Evolutionary conservation across 2,797 vertebrate species (phyloP).

Genomic region (Cossypha niveicapilla): DNA sequence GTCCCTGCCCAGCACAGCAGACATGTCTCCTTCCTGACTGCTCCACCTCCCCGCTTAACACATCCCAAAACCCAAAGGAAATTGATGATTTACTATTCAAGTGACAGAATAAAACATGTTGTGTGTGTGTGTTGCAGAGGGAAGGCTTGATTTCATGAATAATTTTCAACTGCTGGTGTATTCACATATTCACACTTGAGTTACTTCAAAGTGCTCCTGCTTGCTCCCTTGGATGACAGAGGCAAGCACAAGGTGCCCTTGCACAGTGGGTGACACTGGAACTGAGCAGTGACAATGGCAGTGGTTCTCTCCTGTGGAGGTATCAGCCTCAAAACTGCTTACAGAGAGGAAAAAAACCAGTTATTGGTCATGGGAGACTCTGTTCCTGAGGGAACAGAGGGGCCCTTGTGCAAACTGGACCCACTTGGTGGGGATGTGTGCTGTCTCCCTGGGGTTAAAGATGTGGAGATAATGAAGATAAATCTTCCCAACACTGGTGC

Average conservation of each 20-base stretch:
- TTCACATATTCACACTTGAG: neutral
- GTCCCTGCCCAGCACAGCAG: neutral
- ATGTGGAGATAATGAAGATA: neutral
- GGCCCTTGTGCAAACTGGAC: neutral
- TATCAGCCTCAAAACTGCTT: neutral
- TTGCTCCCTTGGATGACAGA: neutral
- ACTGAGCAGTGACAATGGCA: neutral
- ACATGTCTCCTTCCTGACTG: fast-evolving
- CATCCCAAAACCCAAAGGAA: neutral
- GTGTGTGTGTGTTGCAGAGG: neutral
- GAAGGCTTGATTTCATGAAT: neutral
- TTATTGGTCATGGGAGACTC: neutral
- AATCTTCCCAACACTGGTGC: neutral
- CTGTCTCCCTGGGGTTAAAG: neutral
- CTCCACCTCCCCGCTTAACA: neutral
- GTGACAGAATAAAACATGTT: neutral
- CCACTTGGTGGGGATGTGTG: neutral
- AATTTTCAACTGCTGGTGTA: neutral
- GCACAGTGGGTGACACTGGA: neutral
- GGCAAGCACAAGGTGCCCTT: neutral
- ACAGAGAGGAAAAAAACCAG: neutral
- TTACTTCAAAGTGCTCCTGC: neutral
- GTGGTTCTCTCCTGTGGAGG: neutral
- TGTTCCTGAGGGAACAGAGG: neutral
- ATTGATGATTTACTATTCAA: neutral